These are phyloP conservation scores for Lottia gigantea DNA, from an alignment of 2,888 invertebrate species.

Conservation along the genomic window DNA sequence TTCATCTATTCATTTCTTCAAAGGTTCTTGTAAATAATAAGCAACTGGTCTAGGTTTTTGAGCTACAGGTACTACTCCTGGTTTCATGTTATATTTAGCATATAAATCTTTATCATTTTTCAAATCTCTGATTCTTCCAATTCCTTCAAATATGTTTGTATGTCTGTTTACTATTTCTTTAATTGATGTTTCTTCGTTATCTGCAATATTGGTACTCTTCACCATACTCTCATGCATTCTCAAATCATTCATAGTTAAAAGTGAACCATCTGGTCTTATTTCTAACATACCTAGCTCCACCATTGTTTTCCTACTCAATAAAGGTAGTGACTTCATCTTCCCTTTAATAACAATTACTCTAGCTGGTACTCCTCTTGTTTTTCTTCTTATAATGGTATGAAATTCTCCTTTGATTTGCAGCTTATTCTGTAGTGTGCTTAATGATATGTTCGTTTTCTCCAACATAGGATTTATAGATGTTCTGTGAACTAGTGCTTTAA, in stretches of 20 bases:
- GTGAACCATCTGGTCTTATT: slow-evolving; percentile 18
- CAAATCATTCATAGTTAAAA: slow-evolving; percentile 4
- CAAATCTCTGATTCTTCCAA: slow-evolving; percentile 17
- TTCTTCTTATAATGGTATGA: slow-evolving; percentile 12
- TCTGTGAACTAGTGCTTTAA: slow-evolving; percentile 18
- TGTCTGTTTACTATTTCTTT: slow-evolving; percentile 3
- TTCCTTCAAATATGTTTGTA: slow-evolving; percentile 17
- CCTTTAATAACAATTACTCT: slow-evolving; percentile 18
- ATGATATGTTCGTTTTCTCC: not conserved
- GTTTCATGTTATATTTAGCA: slow-evolving; percentile 17
- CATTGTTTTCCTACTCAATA: slow-evolving; percentile 19
- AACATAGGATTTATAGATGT: too few relatives aligned
- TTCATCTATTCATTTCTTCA: slow-evolving; percentile 21
- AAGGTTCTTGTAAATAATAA: slow-evolving; percentile 19
- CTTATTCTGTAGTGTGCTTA: slow-evolving; percentile 4
- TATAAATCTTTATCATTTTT: slow-evolving; percentile 15
- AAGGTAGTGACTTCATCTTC: slow-evolving; percentile 17
- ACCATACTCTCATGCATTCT: not conserved
- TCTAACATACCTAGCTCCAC: slow-evolving; percentile 19
- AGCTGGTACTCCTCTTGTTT: not conserved
- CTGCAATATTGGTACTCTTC: not conserved
- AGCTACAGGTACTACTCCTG: slow-evolving; percentile 15
- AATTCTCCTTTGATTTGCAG: slow-evolving; percentile 21
- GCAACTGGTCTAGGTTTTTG: slow-evolving; percentile 19
- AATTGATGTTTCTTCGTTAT: not conserved